These are phyloP conservation scores for Poecile montanus DNA, from an alignment of 2,797 vertebrate genomes.

Conservation along the genomic window DNA sequence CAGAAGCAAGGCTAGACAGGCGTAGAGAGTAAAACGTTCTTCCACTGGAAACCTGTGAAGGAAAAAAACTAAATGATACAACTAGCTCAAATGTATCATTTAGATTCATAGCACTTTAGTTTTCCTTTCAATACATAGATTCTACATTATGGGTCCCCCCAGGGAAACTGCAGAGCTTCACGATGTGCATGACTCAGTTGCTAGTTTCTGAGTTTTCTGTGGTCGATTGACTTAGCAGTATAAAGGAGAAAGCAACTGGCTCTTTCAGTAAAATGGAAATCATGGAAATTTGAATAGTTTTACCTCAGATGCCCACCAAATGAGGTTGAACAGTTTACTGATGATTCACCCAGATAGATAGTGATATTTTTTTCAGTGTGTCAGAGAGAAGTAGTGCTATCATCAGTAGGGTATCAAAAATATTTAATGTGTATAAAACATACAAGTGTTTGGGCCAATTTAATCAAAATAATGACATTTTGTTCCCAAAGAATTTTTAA, in stretches of 20 bases:
- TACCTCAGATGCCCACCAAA: neutral
- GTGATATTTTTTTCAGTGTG: neutral
- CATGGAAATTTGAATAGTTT: neutral
- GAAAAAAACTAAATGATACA: neutral
- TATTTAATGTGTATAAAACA: neutral
- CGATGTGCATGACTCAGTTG: neutral
- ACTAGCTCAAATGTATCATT: neutral
- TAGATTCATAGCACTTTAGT: neutral
- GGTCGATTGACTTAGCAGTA: neutral
- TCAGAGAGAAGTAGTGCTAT: neutral
- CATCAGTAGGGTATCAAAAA: neutral
- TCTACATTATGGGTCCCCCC: neutral
- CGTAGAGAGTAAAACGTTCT: neutral
- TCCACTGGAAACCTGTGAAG: neutral
- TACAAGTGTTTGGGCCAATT: neutral
- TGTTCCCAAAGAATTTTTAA: neutral
- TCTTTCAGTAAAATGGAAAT: neutral
- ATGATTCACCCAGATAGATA: neutral
- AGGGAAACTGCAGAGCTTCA: neutral
- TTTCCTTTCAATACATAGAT: neutral
- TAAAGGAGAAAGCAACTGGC: neutral
- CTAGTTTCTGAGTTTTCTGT: neutral
- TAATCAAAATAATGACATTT: neutral
- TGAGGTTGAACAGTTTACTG: neutral
- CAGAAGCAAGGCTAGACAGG: neutral